Conservation (phyloP, 2,113 vertebrate species). For the Elaphurus davidianus region DNA sequence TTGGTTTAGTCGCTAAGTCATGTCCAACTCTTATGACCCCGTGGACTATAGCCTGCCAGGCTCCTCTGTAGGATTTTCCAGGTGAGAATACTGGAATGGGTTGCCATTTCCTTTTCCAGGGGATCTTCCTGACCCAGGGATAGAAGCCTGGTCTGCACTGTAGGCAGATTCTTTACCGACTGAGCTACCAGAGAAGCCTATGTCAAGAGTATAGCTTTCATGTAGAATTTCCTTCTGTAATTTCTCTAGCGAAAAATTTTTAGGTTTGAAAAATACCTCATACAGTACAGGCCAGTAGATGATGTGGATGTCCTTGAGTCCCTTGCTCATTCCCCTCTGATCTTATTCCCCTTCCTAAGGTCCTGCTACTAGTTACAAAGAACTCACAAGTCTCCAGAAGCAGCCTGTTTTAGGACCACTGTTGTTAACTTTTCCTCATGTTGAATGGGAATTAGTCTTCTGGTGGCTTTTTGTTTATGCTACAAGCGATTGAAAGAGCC, state of each 20-base stretch:
- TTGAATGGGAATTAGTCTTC: not conserved
- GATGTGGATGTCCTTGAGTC: not conserved
- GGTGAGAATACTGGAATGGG: not conserved
- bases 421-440: not conserved
- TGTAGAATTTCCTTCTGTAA: not conserved
- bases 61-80: not conserved
- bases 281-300: not conserved
- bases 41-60: not conserved
- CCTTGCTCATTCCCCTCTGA: not conserved
- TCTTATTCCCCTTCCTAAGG: not conserved
- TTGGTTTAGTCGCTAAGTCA: not conserved
- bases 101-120: not conserved
- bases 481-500: not conserved
- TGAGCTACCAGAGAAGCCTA: not conserved
- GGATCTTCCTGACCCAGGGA: not conserved
- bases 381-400: not conserved
- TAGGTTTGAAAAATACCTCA: not conserved
- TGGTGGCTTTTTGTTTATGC: slow-evolving; percentile 1
- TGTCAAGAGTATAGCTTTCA: not conserved
- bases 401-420: not conserved
- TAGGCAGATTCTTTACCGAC: not conserved
- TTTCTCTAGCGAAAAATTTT: not conserved
- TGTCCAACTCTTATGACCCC: not conserved
- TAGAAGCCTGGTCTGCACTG: not conserved
- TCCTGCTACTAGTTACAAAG: not conserved